Base-by-base conservation (phyloP, 2,797 vertebrate genomes). In the Aplochiton taeniatus region DNA sequence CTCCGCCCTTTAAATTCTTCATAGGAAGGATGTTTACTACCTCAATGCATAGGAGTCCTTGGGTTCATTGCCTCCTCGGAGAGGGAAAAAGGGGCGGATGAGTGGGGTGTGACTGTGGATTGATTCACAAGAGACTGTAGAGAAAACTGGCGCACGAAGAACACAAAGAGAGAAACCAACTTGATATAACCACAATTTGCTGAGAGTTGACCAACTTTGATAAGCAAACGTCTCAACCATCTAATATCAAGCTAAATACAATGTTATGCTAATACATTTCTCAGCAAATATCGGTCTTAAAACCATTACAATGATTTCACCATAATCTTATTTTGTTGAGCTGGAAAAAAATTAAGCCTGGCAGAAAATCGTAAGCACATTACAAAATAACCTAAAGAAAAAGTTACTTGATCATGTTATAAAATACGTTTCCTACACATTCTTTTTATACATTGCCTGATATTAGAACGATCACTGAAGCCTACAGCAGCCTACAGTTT, bases 1-100 rank as follows among this genome's bases (percentile, higher is more conserved):
- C 84, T 82, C 87, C 88, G 75, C 90, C 87, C 82, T 69, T 31
- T 65, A 74, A 83, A 84, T 81, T 83, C 85, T 88, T 86, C 73
- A 85, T 72, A 80, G 82, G 75, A 84, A 86, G 76, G 79, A 82
- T 78, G 84, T 82, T 85, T 87, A 86, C 84, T 85, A 81, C 72
- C 77, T 78, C 69, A n/a, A 58, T 41, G 68, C 75, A 66, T 42
- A 75, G 80, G 73, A 85, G 85, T 91, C 81, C 70, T 71, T 46
- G 83, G 77, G 88, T 91, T 90, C 87, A 86, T 79, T 14, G 16
- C 54, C 41, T 74, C 42, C 69, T 20, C 12, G 63, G 4, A 51
- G 69, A 72, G 75, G 76, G 76, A 65, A 68, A 44, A 14, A 49
- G 60, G 65, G 47, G 51, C 18, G 64, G 18, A n/a, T 43, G 45